Evolutionary conservation across 2,113 vertebrate species (phyloP).

Genomic region (Halichoerus grypus): DNA sequence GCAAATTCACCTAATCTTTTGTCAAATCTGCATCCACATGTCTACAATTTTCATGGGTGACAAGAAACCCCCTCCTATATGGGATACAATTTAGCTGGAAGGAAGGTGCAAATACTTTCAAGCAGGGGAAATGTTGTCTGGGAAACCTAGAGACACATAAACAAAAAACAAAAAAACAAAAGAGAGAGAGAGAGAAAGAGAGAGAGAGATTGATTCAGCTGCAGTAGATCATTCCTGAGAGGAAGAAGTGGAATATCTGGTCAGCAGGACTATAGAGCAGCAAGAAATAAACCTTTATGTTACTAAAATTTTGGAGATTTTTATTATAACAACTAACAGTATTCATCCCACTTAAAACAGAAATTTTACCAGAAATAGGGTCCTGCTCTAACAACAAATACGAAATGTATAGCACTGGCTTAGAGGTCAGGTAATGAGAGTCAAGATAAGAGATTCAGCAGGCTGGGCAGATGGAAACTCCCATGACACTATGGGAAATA

Average conservation of each 20-base stretch:
- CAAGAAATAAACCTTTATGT: constrained; percentile 34
- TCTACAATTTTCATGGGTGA: not conserved
- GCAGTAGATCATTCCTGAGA: not conserved
- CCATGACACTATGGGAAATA: not conserved
- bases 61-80: not conserved
- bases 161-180: not conserved
- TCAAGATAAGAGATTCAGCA: constrained; percentile 2
- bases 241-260: not conserved
- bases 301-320: not conserved
- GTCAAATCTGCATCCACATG: not conserved
- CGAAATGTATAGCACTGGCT: not conserved
- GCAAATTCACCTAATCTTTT: not conserved
- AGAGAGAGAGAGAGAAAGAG: too few species aligned
- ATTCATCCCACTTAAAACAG: constrained; percentile 35
- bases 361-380: not conserved
- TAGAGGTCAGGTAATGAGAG: not conserved
- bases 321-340: constrained; percentile 6
- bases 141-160: not conserved
- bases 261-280: not conserved
- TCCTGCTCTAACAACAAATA: constrained; percentile 6
- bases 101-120: not conserved
- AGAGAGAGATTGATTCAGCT: not conserved
- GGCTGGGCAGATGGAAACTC: not conserved
- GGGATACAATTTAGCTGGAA: not conserved
- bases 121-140: not conserved